Base-by-base conservation (phyloP, 2,888 invertebrate species). In the Sepioteuthis lessoniana region DNA sequence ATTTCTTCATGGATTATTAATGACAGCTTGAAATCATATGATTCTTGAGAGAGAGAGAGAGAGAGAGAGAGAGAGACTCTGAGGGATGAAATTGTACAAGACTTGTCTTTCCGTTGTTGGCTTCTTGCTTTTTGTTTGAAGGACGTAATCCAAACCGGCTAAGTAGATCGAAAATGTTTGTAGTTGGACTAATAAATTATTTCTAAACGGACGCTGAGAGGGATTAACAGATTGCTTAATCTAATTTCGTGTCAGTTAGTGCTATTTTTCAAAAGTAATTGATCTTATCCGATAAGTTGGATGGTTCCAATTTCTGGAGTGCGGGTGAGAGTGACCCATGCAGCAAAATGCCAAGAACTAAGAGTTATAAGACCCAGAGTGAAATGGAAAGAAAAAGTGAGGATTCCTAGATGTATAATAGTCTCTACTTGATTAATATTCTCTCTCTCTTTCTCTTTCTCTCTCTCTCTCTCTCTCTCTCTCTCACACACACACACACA, bases 191-290 rank as follows among this genome's bases (percentile, higher is more conserved):
- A 76, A 35, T 76, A 76, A 76, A n/a, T n/a, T n/a, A 76, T 76
- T 35, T 76, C 76, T 76, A 76, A 76, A n/a, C 35, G 76, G 25
- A 55, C 55, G 55, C 21, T 55, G 7, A 55, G 25, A 25, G 25
- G 35, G 76, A 76, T 76, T 76, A 76, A 76, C n/a, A 76, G 76
- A 76, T 76, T 76, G 76, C 10, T 76, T 19, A 10, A 76, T 76
- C n/a, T 4, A n/a, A n/a, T n/a, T 13, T 76, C 10, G 16, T 76
- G 76, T 76, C 76, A 76, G 35, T 76, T n/a, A 19, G 76, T 76
- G 76, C n/a, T 76, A 76, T 76, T 76, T 76, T 76, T 76, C 76
- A 76, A 76, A 76, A 76, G 76, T 76, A 76, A 76, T 76, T 76
- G 76, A 35, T 76, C n/a, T 76, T n/a, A 76, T 76, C 76, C 76